Evolutionary conservation across 2,113 vertebrate species (phyloP), one percentile per base, ranked within the genome.

Genomic region (Aphyosemion australe): DNA sequence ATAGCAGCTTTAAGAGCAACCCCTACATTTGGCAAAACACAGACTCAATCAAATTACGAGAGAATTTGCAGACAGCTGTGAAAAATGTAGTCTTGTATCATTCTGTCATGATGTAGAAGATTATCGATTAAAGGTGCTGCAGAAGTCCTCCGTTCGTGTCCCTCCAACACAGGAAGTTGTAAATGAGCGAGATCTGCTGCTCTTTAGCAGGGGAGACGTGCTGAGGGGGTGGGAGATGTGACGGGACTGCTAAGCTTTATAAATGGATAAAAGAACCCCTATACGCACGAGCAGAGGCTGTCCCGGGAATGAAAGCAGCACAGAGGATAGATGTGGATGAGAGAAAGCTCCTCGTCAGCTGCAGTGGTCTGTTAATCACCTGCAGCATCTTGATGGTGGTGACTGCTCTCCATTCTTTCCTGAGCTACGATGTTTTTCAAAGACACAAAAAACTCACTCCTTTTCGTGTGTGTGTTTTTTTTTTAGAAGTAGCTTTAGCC

Each of bases 181-280:
- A 39, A 31, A 50, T 41, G 60, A 62, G 65, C 56, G 54, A 48
- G 68, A 50, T 41, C 53, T 76, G 73, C 60, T 59, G 12, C 60
- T 71, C 65, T 78, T 76, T 31, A 72, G 61, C 72, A 60, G 51
- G 31, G 53, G 72, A 81, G 72, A 62, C 73, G 75, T 67, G 60
- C 69, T 62, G 82, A 78, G 65, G 64, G 68, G 76, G 78, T 60
- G 69, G 69, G 64, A 67, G 78, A 84, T 87, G 85, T 90, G 76
- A 87, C 74, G 83, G 53, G 79, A 78, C 85, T 90, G 78, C 84
- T 88, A 79, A 90, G 88, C 74, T 71, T 78, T 67, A 64, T 82
- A 81, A 85, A 89, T 84, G 72, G 79, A 86, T 84, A 75, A 87
- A 88, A 80, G 66, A 66, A 81, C 49, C 65, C 49, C 71, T 57